These are phyloP conservation scores for Quiscalus mexicanus DNA, from an alignment of 2,113 vertebrate species.

Conservation along the genomic window DNA sequence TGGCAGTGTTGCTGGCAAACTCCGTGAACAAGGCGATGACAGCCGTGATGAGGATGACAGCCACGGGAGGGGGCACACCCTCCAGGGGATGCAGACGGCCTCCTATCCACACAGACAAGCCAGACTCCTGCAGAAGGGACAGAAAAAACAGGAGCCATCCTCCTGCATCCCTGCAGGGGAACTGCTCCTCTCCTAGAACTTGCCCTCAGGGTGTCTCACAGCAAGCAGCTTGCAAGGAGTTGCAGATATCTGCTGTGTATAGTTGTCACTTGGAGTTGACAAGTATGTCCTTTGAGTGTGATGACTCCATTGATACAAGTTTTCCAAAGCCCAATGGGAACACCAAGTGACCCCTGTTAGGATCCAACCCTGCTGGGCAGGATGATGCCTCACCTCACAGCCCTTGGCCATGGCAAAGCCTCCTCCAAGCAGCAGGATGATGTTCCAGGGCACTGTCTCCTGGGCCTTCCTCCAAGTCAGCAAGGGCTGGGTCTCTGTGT, in stretches of 20 bases:
- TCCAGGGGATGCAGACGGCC: conserved; percentile 88
- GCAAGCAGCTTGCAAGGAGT: not conserved
- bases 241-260: not conserved
- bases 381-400: conserved; percentile 85
- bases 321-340: not conserved
- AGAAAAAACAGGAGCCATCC: not conserved
- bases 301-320: not conserved
- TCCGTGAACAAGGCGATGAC: conserved; percentile 93
- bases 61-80: conserved; percentile 81
- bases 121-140: conserved; percentile 83
- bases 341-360: not conserved
- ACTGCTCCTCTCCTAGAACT: not conserved
- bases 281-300: not conserved
- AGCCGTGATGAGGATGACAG: conserved; percentile 86
- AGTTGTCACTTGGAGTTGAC: not conserved
- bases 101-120: conserved; percentile 92
- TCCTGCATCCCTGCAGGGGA: not conserved
- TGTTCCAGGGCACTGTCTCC: conserved; percentile 92
- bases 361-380: not conserved
- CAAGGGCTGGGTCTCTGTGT: conserved; percentile 84
- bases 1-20: conserved; percentile 97
- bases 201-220: not conserved
- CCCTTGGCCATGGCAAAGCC: conserved; percentile 98
- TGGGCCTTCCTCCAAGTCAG: conserved; percentile 93
- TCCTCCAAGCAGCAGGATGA: conserved; percentile 92